Conservation (phyloP, 2,113 vertebrate genomes). For the Ictalurus punctatus region DNA sequence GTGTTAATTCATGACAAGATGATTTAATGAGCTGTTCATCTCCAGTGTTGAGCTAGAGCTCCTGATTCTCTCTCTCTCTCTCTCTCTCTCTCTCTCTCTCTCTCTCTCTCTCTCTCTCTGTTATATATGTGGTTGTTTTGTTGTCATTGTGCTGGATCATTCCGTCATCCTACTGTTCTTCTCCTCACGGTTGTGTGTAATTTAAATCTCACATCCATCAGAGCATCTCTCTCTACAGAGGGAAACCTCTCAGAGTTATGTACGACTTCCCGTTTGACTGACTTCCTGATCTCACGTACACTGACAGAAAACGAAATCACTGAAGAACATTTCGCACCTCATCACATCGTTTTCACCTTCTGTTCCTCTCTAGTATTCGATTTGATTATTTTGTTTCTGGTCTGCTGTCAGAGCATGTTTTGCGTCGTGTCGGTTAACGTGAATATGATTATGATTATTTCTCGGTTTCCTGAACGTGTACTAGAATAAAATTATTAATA, state of each 20-base stretch:
- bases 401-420: no score
- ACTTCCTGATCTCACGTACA: neutral
- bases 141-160: slow-evolving; percentile 16
- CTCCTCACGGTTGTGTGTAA: slow-evolving; percentile 44
- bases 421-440: no score
- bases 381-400: no score
- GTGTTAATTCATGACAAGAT: neutral
- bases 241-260: no score
- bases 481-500: no score
- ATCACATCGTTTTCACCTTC: no score
- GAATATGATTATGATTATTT: no score
- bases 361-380: no score
- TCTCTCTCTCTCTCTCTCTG: neutral
- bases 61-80: neutral
- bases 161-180: neutral
- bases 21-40: slow-evolving; percentile 3
- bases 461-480: no score
- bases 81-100: neutral
- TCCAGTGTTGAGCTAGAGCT: neutral
- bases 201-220: slow-evolving; percentile 46
- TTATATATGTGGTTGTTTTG: slow-evolving; percentile 35
- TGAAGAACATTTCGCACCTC: neutral
- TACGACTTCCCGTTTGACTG: no score
- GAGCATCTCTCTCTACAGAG: neutral
- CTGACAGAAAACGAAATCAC: neutral